Conservation (phyloP, 2,797 vertebrate species). For the Pseudocheirus occidentalis region DNA sequence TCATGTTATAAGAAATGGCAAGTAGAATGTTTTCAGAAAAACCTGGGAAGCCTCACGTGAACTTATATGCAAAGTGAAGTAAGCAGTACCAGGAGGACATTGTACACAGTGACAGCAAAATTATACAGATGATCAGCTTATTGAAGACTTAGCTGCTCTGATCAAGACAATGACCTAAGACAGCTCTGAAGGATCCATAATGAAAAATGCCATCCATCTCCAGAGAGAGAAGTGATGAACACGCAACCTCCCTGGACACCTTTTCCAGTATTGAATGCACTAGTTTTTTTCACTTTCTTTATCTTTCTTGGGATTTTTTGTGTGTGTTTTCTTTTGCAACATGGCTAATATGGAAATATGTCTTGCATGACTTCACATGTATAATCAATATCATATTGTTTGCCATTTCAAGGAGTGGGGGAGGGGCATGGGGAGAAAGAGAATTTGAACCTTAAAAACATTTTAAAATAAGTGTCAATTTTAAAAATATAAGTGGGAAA, state of each 20-base stretch:
- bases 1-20: neutral
- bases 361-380: neutral
- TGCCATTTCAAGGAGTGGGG: neutral
- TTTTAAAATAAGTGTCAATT: neutral
- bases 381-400: neutral
- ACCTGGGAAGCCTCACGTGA: neutral
- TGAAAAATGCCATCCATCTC: neutral
- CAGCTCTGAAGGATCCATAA: neutral
- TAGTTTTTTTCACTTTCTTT: neutral
- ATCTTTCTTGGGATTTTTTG: neutral
- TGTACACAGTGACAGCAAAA: neutral
- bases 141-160: neutral
- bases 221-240: neutral
- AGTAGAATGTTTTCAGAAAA: neutral
- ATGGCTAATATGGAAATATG: neutral
- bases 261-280: no score
- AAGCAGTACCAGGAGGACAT: neutral
- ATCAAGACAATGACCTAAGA: neutral
- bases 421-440: neutral
- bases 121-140: neutral
- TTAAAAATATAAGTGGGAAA: neutral
- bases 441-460: neutral
- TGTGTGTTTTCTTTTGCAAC: neutral
- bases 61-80: neutral
- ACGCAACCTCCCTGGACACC: no score